Evolutionary conservation across 2,888 invertebrate genomes (phyloP).

Genomic region (Drepanosiphum platanoidis): DNA sequence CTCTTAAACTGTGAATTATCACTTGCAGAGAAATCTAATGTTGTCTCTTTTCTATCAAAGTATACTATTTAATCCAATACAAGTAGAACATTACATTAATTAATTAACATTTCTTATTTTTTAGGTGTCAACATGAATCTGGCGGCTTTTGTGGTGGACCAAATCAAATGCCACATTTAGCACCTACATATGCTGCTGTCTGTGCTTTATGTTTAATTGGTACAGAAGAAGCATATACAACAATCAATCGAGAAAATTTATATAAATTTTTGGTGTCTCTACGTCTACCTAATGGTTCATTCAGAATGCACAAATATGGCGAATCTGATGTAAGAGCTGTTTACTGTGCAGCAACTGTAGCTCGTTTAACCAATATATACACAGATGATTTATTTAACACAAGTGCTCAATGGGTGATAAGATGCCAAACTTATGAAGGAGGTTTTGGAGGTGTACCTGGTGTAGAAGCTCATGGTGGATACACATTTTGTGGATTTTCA

Average conservation of each 20-base stretch:
- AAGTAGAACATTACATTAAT: no score
- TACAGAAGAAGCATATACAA: slow-evolving; percentile 80
- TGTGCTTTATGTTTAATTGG: slow-evolving; percentile 92
- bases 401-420: slow-evolving; percentile 91
- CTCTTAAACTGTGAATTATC: slow-evolving; percentile 76
- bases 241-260: slow-evolving; percentile 82
- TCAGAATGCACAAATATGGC: slow-evolving; percentile 89
- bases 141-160: slow-evolving; percentile 97
- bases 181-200: slow-evolving; percentile 97
- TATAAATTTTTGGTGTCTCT: slow-evolving; percentile 82
- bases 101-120: slow-evolving; percentile 2
- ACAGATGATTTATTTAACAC: slow-evolving; percentile 82
- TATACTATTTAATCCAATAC: slow-evolving; percentile 65
- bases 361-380: slow-evolving; percentile 84
- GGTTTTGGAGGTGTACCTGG: slow-evolving; percentile 95
- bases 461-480: slow-evolving; percentile 99
- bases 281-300: slow-evolving; percentile 87
- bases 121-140: slow-evolving; percentile 78
- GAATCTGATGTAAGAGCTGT: slow-evolving; percentile 94
- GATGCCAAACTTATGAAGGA: slow-evolving; percentile 98
- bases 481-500: slow-evolving; percentile 96
- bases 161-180: slow-evolving; percentile 90
- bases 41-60: slow-evolving; percentile 74
- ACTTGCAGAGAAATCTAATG: slow-evolving; percentile 70
- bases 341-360: slow-evolving; percentile 95